Percentiles rank a stretch among this genome's conserved stretches.
Evolutionary conservation across 2,888 invertebrate genomes (phyloP).

Genomic region (Agrotis puta): DNA sequence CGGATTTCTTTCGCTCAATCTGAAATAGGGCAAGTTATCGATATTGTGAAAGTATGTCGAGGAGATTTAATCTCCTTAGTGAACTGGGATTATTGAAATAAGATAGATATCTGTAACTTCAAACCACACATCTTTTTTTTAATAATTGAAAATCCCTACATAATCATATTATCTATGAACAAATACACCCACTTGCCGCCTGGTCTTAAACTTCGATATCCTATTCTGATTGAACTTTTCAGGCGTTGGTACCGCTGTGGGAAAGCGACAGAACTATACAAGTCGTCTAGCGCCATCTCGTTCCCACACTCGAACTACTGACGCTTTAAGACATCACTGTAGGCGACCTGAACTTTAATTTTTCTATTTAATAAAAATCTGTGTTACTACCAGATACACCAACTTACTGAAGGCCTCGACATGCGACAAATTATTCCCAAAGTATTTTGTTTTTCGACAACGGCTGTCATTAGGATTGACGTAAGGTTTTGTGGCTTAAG

Average conservation of each 20-base stretch:
- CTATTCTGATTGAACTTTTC: slow-evolving; percentile 8
- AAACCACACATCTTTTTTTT: background rate
- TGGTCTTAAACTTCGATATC: background rate
- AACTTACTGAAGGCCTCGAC: background rate
- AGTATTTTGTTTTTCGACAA: background rate
- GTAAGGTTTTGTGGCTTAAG: background rate
- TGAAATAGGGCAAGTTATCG: slow-evolving; percentile 2
- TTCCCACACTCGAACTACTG: no score
- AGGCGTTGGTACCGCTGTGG: no score
- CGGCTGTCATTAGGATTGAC: background rate
- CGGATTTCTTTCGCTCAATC: background rate
- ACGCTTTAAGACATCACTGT: no score
- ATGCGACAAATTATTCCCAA: background rate
- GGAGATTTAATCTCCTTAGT: slow-evolving; percentile 39
- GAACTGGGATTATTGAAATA: slow-evolving; percentile 20
- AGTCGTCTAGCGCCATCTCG: no score
- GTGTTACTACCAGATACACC: background rate
- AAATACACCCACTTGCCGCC: background rate
- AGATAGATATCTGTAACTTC: background rate
- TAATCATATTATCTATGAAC: background rate
- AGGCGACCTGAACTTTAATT: background rate
- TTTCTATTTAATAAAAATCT: background rate
- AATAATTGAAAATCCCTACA: background rate
- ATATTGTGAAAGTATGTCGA: slow-evolving; percentile 18
- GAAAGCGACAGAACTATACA: no score